A percentile compares a stretch with the other conserved stretches of the same genome.
Evolutionary conservation across 2,888 invertebrate genomes (phyloP).

Genomic region (Eurytoma californica): DNA sequence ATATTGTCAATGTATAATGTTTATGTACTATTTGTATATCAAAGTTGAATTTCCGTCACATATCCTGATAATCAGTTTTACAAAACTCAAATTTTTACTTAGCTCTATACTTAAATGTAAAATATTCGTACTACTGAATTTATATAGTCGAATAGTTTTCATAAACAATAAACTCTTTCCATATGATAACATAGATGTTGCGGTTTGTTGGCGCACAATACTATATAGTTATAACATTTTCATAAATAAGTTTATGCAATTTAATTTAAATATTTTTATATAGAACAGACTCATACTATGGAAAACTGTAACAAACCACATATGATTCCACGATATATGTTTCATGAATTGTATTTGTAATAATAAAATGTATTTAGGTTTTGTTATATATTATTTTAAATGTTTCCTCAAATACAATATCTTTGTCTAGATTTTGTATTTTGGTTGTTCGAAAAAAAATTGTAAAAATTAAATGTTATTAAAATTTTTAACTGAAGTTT

Average conservation of each 20-base stretch:
- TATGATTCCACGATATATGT: conserved; percentile 8
- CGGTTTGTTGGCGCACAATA: neutral
- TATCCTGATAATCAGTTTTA: neutral
- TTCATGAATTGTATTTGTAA: conserved; percentile 16
- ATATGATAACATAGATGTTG: conserved; percentile 37
- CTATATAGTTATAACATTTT: conserved; percentile 36
- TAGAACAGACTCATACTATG: neutral
- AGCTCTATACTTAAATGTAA: neutral
- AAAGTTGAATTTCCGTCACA: conserved; percentile 15
- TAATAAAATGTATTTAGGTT: neutral
- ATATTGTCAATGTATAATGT: conserved; percentile 51
- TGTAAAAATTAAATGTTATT: neutral
- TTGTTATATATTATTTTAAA: conserved; percentile 1
- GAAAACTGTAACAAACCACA: neutral
- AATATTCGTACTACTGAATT: conserved; percentile 6
- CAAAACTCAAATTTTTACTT: conserved; percentile 12
- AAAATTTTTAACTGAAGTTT: conserved; percentile 24
- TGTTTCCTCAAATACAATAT: conserved; percentile 1
- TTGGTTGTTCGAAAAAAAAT: conserved; percentile 13
- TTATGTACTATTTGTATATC: conserved; percentile 30
- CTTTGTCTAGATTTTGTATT: conserved; percentile 11
- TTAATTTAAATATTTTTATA: conserved; percentile 38
- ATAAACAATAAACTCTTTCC: conserved; percentile 31
- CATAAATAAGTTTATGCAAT: conserved; percentile 32
- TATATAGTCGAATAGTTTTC: neutral